Conservation (phyloP, 2,888 invertebrate species). For the Prenolepis imparis region DNA sequence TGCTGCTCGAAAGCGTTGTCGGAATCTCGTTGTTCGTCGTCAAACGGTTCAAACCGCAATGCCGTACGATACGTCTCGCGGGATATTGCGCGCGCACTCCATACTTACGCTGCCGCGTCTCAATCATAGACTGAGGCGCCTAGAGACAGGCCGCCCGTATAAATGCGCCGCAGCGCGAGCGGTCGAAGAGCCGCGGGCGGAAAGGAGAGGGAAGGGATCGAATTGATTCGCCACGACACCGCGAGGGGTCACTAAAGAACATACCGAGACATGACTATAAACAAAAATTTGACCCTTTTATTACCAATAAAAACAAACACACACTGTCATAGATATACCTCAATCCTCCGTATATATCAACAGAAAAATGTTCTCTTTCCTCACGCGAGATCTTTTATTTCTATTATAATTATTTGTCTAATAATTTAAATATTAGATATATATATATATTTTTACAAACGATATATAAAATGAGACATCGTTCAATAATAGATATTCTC, state of each 20-base stretch:
- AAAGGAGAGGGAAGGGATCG: conserved; percentile 29
- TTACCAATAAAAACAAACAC: too few species aligned
- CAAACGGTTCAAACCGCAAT: conserved; percentile 46
- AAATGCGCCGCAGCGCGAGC: conserved; percentile 72
- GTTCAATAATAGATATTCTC: background rate
- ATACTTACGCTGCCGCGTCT: conserved; percentile 82
- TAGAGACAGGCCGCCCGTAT: conserved; percentile 81
- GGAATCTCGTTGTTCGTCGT: conserved; percentile 38
- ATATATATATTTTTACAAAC: background rate
- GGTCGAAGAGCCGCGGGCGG: conserved; percentile 46
- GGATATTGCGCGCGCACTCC: conserved; percentile 75
- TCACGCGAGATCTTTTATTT: background rate
- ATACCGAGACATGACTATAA: background rate
- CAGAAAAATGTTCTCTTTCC: background rate
- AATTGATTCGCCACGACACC: conserved; percentile 4
- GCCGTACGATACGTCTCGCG: conserved; percentile 71
- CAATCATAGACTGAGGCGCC: conserved; percentile 84
- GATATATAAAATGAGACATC: background rate
- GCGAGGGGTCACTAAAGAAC: conserved; percentile 33
- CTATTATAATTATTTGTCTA: background rate
- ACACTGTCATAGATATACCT: background rate
- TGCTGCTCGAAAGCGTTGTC: background rate
- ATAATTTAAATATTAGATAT: background rate
- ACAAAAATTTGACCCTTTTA: too few species aligned
- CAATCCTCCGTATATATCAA: background rate